Percentiles rank a stretch among this genome's conserved stretches.
Conservation (phyloP, 2,113 vertebrate species). For the Sapayoa aenigma region DNA sequence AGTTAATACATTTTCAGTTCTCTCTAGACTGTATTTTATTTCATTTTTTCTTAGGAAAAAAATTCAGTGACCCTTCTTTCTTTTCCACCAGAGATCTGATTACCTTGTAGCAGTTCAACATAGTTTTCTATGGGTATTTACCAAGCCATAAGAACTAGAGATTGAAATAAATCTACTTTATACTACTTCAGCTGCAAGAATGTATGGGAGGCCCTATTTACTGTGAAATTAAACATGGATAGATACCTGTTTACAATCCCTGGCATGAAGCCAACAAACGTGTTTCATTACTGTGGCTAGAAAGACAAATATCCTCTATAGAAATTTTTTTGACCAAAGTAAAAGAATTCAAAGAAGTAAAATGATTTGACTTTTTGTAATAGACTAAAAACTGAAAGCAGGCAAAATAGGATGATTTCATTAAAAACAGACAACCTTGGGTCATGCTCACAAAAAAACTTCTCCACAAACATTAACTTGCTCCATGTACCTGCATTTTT, state of each 20-base stretch:
- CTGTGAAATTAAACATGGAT: slow-evolving; percentile 39
- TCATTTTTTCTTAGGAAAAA: background rate
- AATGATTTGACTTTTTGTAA: background rate
- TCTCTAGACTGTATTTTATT: background rate
- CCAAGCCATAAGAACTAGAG: background rate
- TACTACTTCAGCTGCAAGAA: background rate
- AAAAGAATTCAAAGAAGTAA: background rate
- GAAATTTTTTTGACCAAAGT: background rate
- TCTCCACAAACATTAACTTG: background rate
- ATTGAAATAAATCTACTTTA: background rate
- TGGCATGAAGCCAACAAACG: background rate
- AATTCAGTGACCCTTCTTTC: background rate
- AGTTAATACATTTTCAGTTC: background rate
- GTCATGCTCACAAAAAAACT: background rate
- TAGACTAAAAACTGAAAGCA: background rate
- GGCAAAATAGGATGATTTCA: background rate
- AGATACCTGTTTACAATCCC: slow-evolving; percentile 22
- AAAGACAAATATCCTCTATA: background rate
- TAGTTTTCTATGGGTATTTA: slow-evolving; percentile 7
- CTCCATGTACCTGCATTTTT: background rate
- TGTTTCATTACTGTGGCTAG: slow-evolving; percentile 23
- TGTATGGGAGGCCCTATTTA: slow-evolving; percentile 12
- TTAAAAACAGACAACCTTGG: background rate
- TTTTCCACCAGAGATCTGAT: background rate
- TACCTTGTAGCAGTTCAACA: background rate